Conservation (phyloP, 2,888 invertebrate genomes). For the Heliothis peltigera region DNA sequence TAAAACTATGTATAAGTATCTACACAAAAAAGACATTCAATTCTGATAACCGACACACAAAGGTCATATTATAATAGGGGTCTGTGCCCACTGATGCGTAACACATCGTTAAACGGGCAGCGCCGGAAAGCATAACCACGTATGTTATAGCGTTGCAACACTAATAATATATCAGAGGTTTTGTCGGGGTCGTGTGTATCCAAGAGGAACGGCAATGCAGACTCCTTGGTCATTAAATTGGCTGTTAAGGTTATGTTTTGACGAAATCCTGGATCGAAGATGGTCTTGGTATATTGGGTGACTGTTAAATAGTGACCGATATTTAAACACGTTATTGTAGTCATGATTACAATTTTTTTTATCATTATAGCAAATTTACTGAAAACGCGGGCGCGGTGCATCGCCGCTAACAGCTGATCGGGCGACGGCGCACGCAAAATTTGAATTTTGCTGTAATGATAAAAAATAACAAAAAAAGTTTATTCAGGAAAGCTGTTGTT, state of each 20-base stretch:
- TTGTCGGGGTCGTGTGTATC: constrained; percentile 38
- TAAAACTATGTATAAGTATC: constrained; percentile 13
- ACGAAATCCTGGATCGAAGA: constrained; percentile 9
- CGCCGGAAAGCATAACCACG: constrained; percentile 38
- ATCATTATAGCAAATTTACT: no score
- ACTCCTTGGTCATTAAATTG: constrained; percentile 5
- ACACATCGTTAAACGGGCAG: constrained; percentile 42
- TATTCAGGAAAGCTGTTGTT: no score
- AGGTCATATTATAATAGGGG: constrained; percentile 34
- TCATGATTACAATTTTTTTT: no score
- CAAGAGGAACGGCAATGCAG: constrained; percentile 12
- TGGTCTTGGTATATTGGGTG: no score
- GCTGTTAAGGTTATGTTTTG: constrained; percentile 5
- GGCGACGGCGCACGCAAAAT: no score
- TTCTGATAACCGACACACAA: constrained; percentile 20
- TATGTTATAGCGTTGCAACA: constrained; percentile 36
- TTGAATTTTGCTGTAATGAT: no score
- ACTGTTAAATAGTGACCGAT: no score
- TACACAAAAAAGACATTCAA: constrained; percentile 21
- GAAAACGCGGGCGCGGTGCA: no score
- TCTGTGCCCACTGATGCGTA: constrained; percentile 37
- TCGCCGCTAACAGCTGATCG: no score
- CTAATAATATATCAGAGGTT: constrained; percentile 33
- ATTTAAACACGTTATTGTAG: no score
- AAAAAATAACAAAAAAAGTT: no score